These are phyloP conservation scores for Polydrusus tereticollis DNA, from an alignment of 2,888 invertebrate species.

Conservation along the genomic window DNA sequence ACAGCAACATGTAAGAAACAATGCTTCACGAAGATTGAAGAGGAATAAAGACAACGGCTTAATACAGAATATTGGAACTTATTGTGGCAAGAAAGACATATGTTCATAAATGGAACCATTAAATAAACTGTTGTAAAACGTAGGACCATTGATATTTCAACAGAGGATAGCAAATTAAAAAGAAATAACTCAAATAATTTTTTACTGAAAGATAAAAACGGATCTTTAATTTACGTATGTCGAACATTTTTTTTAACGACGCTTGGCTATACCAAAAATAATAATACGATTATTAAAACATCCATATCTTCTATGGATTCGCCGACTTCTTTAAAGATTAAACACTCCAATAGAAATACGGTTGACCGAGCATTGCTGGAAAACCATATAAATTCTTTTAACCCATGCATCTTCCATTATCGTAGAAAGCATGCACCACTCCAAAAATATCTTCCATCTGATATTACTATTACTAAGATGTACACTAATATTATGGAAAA, in stretches of 20 bases:
- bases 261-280: too few relatives aligned
- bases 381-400: not conserved
- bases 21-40: constrained; percentile 21
- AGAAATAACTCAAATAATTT: constrained; percentile 29
- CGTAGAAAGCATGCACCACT: too few relatives aligned
- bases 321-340: not conserved
- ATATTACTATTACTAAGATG: constrained; percentile 41
- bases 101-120: constrained; percentile 34
- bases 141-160: not conserved
- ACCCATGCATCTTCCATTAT: not conserved
- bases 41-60: constrained; percentile 31
- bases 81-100: constrained; percentile 25
- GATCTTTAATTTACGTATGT: too few relatives aligned
- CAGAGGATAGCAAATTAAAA: constrained; percentile 21
- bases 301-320: constrained; percentile 4
- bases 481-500: constrained; percentile 42
- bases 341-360: not conserved
- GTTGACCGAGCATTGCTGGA: not conserved
- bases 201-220: constrained; percentile 9
- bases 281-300: not conserved
- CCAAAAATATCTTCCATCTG: constrained; percentile 49
- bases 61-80: constrained; percentile 35
- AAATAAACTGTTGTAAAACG: constrained; percentile 22
- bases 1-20: constrained; percentile 33
- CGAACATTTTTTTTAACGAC: too few relatives aligned